These are phyloP conservation scores for Eupithecia inturbata DNA, from an alignment of 2,888 invertebrate genomes.

Conservation along the genomic window DNA sequence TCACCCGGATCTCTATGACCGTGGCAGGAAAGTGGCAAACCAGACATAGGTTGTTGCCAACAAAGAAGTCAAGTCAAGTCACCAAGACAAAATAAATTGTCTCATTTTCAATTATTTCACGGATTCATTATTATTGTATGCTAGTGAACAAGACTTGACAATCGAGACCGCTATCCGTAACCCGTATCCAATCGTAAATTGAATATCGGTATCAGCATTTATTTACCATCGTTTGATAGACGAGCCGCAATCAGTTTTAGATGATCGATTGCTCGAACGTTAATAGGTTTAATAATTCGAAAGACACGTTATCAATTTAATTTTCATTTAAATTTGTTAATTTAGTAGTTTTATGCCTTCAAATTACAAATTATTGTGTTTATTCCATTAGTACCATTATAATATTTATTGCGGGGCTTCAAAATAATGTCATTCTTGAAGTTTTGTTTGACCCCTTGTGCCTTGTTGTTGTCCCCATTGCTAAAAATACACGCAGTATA, in stretches of 20 bases:
- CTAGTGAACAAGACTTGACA: constrained; percentile 51
- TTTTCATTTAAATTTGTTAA: not conserved
- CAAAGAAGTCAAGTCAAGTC: no score
- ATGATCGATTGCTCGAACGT: constrained; percentile 59
- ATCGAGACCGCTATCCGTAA: constrained; percentile 55
- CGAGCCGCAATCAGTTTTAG: constrained; percentile 66
- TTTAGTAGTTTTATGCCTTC: not conserved
- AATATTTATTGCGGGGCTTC: not conserved
- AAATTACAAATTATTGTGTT: not conserved
- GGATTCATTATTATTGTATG: not conserved
- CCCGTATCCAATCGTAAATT: constrained; percentile 75
- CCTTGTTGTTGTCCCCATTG: not conserved
- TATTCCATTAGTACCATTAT: not conserved
- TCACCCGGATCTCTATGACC: not conserved
- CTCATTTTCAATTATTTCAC: no score
- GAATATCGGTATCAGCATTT: constrained; percentile 64
- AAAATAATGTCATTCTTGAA: not conserved
- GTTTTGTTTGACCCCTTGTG: not conserved
- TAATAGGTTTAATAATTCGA: constrained; percentile 18
- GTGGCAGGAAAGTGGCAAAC: no score
- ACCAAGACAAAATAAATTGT: not conserved
- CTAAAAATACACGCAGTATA: no score
- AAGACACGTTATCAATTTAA: constrained; percentile 2
- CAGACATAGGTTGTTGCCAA: no score
- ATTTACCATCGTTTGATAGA: constrained; percentile 66